Percentiles rank a stretch among this genome's conserved stretches.
phyloP scores from a whole-genome alignment of 2,888 invertebrate genomes.

The Diaphora mendica region DNA sequence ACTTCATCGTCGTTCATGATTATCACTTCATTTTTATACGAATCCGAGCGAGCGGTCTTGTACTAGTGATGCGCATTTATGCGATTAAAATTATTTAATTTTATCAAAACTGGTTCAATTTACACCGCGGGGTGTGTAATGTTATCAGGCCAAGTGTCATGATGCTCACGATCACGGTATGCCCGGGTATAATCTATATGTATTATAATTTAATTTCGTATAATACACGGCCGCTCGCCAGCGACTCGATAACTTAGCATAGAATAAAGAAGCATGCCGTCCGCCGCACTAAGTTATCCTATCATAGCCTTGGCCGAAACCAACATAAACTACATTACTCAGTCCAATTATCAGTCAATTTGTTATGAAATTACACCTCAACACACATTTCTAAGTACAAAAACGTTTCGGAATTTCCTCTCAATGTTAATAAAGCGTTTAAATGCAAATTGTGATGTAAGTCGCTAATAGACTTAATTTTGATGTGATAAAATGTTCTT shows the following conservation, averaged over 20 bases:
- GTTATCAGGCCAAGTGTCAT: slow-evolving; percentile 35
- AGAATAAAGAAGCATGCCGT: slow-evolving; percentile 79
- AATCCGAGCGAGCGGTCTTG: slow-evolving; percentile 65
- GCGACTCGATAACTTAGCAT: slow-evolving; percentile 63
- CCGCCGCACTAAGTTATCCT: slow-evolving; percentile 79
- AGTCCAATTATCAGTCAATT: slow-evolving; percentile 86
- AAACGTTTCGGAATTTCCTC: slow-evolving; percentile 66
- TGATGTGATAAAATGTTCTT: slow-evolving; percentile 27
- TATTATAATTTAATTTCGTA: slow-evolving; percentile 41
- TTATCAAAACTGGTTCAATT: slow-evolving; percentile 48
- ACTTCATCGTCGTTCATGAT: slow-evolving; percentile 75
- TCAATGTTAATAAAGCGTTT: slow-evolving; percentile 55
- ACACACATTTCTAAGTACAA: slow-evolving; percentile 80
- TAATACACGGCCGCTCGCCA: slow-evolving; percentile 61
- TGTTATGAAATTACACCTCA: slow-evolving; percentile 82
- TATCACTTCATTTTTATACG: slow-evolving; percentile 77
- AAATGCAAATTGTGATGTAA: slow-evolving; percentile 44
- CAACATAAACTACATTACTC: slow-evolving; percentile 83
- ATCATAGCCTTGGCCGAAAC: slow-evolving; percentile 83
- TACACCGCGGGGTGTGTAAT: slow-evolving; percentile 33
- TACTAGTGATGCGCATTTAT: slow-evolving; percentile 36
- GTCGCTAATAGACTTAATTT: slow-evolving; percentile 43
- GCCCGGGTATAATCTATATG: slow-evolving; percentile 37
- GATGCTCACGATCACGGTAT: slow-evolving; percentile 37
- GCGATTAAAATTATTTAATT: slow-evolving; percentile 44